phyloP scores from a whole-genome alignment of 1,140 invertebrate species.

The Semibalanus balanoides region DNA sequence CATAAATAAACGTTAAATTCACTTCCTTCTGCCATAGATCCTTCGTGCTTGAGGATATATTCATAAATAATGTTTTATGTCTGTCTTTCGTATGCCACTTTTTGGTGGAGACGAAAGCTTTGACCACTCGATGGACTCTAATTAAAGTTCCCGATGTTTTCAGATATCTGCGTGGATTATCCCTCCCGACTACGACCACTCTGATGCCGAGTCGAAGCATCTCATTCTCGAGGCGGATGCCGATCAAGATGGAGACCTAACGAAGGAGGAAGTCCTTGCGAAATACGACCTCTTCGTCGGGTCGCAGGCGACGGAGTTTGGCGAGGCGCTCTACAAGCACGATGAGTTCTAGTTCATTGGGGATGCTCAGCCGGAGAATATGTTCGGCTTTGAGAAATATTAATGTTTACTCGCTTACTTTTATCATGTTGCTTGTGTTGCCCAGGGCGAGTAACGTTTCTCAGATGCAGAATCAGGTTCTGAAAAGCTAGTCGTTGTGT shows the following conservation, averaged over 20 bases:
- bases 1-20: no score
- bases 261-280: slow-evolving; percentile 78
- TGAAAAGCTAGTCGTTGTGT: neutral
- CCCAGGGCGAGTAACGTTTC: neutral
- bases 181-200: slow-evolving; percentile 90
- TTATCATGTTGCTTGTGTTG: neutral
- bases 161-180: slow-evolving; percentile 59
- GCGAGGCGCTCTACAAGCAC: slow-evolving; percentile 82
- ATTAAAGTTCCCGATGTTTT: no score
- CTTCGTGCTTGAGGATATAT: no score
- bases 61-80: no score
- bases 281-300: slow-evolving; percentile 98
- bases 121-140: no score
- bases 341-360: slow-evolving; percentile 44
- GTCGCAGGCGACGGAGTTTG: slow-evolving; percentile 96
- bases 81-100: no score
- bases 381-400: neutral
- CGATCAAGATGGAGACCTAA: slow-evolving; percentile 77
- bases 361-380: neutral
- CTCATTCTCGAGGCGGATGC: slow-evolving; percentile 86
- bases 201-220: slow-evolving; percentile 86
- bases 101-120: no score
- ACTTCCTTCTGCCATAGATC: no score
- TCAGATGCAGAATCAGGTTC: neutral
- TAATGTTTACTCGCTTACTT: neutral